Evolutionary conservation across 2,888 invertebrate species (phyloP), one percentile per base, ranked within the genome.

Genomic region (Zaprionus bogoriensis): DNA sequence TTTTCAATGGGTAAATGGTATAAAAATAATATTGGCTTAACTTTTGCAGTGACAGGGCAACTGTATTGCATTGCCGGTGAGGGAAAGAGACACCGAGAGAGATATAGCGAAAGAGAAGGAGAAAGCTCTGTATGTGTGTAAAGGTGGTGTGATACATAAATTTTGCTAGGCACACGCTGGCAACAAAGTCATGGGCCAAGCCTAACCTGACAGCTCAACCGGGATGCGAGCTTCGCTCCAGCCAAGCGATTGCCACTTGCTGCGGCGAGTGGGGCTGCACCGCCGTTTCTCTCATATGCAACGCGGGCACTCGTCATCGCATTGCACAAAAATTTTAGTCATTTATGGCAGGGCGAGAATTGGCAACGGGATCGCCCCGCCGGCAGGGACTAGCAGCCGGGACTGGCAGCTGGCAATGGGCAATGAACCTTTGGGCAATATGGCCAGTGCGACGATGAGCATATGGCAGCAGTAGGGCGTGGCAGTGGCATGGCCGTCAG

Each of bases 21-120:
- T 20, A 41, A 22, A 41, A 20, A 76, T 69, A 84, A 84, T 76
- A 78, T 81, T 81, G 78, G 71, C 55, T 81, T 74, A 81, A 78
- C 78, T 83, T 79, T 39, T 55, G 62, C 66, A 64, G 66, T 41
- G 50, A 55, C 65, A 44, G 53, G 27, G 45, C 9, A 19, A 39
- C 19, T 27, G 7, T 30, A 41, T 6, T 12, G 41, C 51, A 22
- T 28, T 17, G 14, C 4, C n/a, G 3, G 20, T 10, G 9, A n/a
- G n/a, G n/a, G n/a, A n/a, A n/a, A n/a, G n/a, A n/a, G n/a, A n/a
- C n/a, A n/a, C n/a, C n/a, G n/a, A n/a, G n/a, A n/a, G n/a, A n/a
- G n/a, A n/a, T n/a, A n/a, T n/a, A n/a, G n/a, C n/a, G n/a, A n/a
- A n/a, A n/a, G n/a, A n/a, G n/a, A n/a, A n/a, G n/a, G n/a, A n/a